These are phyloP conservation scores for Coelinius sp. DNA, from an alignment of 2,888 invertebrate species.

Conservation along the genomic window DNA sequence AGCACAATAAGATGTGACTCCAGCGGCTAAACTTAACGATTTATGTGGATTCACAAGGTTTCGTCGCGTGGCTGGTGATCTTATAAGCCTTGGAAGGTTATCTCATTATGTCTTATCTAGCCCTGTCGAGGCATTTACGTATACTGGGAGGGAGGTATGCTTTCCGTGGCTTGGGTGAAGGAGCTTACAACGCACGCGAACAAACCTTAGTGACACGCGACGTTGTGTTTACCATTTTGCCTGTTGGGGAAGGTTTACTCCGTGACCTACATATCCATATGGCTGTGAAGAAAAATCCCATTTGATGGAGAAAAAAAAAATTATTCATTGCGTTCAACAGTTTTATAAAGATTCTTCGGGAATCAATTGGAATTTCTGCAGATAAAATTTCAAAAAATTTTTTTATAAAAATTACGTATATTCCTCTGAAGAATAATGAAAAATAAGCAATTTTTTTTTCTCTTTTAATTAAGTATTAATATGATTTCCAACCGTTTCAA, in stretches of 20 bases:
- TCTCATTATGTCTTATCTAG: conserved; percentile 70
- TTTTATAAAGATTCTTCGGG: too few relatives aligned
- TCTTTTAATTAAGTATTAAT: too few relatives aligned
- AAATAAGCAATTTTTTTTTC: too few relatives aligned
- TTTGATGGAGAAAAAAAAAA: too few relatives aligned
- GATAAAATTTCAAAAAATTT: too few relatives aligned
- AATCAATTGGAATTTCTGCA: too few relatives aligned
- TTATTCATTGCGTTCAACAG: too few relatives aligned
- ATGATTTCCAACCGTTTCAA: too few relatives aligned
- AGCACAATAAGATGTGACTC: neutral
- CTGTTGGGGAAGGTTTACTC: neutral
- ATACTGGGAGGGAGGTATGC: conserved; percentile 35
- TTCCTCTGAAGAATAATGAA: too few relatives aligned
- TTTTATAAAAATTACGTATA: too few relatives aligned
- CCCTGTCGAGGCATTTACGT: conserved; percentile 42
- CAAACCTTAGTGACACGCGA: conserved; percentile 49
- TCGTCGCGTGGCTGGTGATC: conserved; percentile 71
- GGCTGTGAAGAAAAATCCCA: neutral
- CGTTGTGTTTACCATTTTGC: conserved; percentile 4
- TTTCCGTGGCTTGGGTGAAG: conserved; percentile 25
- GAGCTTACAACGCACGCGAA: conserved; percentile 68
- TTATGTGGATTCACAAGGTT: conserved; percentile 68
- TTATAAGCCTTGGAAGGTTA: conserved; percentile 69
- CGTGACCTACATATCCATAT: neutral
- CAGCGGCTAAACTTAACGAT: conserved; percentile 42